Evolutionary conservation across 2,888 invertebrate species (phyloP), one percentile per base, ranked within the genome.

Genomic region (Calameuta filiformis): DNA sequence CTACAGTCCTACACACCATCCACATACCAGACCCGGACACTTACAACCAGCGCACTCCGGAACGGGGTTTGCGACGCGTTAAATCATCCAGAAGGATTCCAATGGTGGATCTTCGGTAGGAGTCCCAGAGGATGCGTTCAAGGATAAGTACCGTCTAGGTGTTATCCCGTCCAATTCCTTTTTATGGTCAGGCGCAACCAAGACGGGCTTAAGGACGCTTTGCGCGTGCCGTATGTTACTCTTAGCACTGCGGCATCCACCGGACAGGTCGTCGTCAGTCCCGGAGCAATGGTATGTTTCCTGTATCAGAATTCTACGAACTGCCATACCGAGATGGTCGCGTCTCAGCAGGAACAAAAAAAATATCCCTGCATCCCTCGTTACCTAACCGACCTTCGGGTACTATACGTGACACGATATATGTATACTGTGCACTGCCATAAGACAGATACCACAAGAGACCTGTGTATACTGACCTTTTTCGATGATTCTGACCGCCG

Each of bases 21-120:
- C 84, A 81, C 88, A 87, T 88, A 88, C 88, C 88, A 87, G 87
- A 85, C 85, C 85, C 82, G 87, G 85, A 88, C 88, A 87, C 88
- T 88, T 88, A 87, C 85, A 87, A 86, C 85, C 82, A 77, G 79
- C 83, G 83, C 81, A 85, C 71, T 71, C 71, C 71, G 31, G 71
- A 71, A 71, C 34, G 33, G n/a, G 31, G 71, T 69, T 84, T 76
- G 75, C 79, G 75, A 78, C 78, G 83, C 80, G 81, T 79, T 86
- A 85, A 85, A 86, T 86, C 86, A 85, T 85, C 80, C 81, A 23
- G 56, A 23, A 56, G 56, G 56, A 56, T 56, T 56, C 56, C 56
- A 23, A 56, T 56, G 56, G 56, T 40, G 6, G 15, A 40, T 56
- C 56, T 2, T 56, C 56, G 23, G 56, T 23, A 56, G 23, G 23